phyloP scores from a whole-genome alignment of 1,140 invertebrate genomes.

The Globodera rostochiensis region DNA sequence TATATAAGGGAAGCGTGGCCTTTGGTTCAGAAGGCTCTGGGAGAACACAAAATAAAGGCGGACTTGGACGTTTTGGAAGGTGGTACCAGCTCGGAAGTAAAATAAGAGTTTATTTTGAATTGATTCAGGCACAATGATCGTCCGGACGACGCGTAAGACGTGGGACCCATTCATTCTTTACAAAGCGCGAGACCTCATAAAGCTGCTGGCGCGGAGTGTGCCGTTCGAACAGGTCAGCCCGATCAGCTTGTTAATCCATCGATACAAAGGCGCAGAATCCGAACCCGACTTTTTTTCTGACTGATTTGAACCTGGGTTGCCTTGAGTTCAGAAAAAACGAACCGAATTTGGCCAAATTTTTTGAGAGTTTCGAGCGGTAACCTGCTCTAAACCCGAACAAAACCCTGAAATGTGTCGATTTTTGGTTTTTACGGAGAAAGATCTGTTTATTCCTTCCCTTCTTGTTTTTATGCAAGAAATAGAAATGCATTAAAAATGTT shows the following conservation, averaged over 20 bases:
- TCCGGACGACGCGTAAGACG: conserved; percentile 91
- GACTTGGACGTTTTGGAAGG: conserved; percentile 80
- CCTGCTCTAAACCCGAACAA: too few relatives aligned
- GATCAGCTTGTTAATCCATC: neutral
- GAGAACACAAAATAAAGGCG: conserved; percentile 74
- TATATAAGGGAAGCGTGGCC: conserved; percentile 92
- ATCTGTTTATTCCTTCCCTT: too few relatives aligned
- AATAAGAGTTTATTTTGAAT: neutral
- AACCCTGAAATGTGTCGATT: too few relatives aligned
- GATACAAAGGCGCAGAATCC: neutral
- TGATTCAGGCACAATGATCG: conserved; percentile 90
- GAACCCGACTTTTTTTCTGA: too few relatives aligned
- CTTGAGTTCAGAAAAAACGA: too few relatives aligned
- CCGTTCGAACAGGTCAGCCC: conserved; percentile 81
- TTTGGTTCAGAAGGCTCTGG: conserved; percentile 82
- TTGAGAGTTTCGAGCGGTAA: too few relatives aligned
- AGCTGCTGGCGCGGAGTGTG: conserved; percentile 89
- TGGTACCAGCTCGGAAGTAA: neutral
- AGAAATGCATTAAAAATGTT: neutral
- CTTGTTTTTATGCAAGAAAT: too few relatives aligned
- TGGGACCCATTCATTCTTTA: conserved; percentile 98
- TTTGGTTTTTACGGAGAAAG: too few relatives aligned
- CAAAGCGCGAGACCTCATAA: conserved; percentile 93
- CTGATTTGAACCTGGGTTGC: too few relatives aligned
- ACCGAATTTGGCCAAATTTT: too few relatives aligned